A percentile compares a stretch with the other conserved stretches of the same genome.
Conservation (phyloP, 2,888 invertebrate genomes). For the Himalopsyche anomala region DNA sequence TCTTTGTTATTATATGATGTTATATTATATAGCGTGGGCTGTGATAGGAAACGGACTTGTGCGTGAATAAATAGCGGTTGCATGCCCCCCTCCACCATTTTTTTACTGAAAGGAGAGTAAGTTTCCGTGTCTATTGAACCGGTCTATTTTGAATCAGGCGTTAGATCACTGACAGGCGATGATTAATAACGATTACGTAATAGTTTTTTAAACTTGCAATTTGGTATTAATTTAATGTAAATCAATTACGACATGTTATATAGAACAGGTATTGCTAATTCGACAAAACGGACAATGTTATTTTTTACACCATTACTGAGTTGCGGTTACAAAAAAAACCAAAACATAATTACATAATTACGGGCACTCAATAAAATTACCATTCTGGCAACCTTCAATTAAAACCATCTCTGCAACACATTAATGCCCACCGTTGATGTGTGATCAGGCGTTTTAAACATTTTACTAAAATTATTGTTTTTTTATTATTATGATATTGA, state of each 20-base stretch:
- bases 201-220: neutral
- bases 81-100: neutral
- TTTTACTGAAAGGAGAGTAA: neutral
- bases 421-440: slow-evolving; percentile 49
- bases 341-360: slow-evolving; percentile 56
- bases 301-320: slow-evolving; percentile 18
- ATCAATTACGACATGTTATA: slow-evolving; percentile 37
- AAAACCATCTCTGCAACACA: slow-evolving; percentile 59
- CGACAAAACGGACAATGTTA: slow-evolving; percentile 28
- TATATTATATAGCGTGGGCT: no score
- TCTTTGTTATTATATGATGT: no score
- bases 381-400: slow-evolving; percentile 61
- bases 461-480: neutral
- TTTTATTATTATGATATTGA: no score
- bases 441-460: slow-evolving; percentile 49
- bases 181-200: neutral
- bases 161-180: neutral
- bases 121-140: no score
- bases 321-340: slow-evolving; percentile 23
- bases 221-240: slow-evolving; percentile 8
- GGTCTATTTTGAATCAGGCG: no score
- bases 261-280: slow-evolving; percentile 18
- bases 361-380: slow-evolving; percentile 60
- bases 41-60: no score
- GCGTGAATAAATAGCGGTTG: no score